These are phyloP conservation scores for Lycorma delicatula DNA, from an alignment of 1,140 invertebrate species.

Conservation along the genomic window DNA sequence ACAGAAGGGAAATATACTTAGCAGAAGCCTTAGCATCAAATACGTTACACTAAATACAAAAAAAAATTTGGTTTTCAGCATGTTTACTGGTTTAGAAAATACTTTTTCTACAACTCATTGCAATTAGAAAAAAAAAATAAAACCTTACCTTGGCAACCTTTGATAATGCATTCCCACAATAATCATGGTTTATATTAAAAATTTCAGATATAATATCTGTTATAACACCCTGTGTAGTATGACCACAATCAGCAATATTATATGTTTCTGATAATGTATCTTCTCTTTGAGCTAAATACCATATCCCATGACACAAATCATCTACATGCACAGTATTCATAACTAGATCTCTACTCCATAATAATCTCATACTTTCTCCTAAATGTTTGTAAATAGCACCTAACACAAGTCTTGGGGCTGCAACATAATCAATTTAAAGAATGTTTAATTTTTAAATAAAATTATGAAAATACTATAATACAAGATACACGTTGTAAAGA, in stretches of 20 bases:
- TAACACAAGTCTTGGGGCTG: conserved; percentile 74
- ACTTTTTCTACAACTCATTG: no score
- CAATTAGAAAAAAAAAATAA: neutral
- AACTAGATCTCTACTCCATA: conserved; percentile 75
- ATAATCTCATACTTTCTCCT: conserved; percentile 80
- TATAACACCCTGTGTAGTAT: conserved; percentile 74
- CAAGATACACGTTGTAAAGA: no score
- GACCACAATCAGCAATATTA: conserved; percentile 72
- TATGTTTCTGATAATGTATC: conserved; percentile 49
- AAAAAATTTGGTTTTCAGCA: no score
- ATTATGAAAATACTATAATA: no score
- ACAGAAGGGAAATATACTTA: no score
- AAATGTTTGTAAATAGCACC: conserved; percentile 82
- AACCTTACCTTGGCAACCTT: conserved; percentile 61
- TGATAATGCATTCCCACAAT: conserved; percentile 69
- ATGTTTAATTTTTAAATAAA: no score
- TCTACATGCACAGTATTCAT: conserved; percentile 82
- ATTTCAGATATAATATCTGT: conserved; percentile 70
- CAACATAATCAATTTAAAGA: no score
- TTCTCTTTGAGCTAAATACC: conserved; percentile 50
- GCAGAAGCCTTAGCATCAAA: no score
- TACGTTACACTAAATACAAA: no score
- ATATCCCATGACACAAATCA: conserved; percentile 73
- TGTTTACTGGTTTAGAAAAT: no score
- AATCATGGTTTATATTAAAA: conserved; percentile 79